Percentiles rank a stretch among this genome's conserved stretches.
Conservation (phyloP, 2,113 vertebrate genomes). For the Euleptes europaea region DNA sequence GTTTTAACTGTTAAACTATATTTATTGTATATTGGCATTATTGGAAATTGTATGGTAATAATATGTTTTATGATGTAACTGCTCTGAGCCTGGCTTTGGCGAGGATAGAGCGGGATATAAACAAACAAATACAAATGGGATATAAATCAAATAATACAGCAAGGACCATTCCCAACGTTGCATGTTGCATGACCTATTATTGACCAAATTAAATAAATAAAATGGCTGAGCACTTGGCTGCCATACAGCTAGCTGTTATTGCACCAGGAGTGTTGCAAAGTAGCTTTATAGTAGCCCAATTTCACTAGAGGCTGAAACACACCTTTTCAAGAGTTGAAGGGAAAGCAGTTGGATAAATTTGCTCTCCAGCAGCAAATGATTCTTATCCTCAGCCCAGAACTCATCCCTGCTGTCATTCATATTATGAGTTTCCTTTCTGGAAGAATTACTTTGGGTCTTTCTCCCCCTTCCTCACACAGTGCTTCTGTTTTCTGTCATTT, state of each 20-base stretch:
- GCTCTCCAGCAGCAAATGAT: conserved; percentile 2
- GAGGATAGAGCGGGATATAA: no score
- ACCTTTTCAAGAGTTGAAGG: neutral
- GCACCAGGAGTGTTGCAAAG: neutral
- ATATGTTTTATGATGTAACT: no score
- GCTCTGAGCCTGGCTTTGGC: no score
- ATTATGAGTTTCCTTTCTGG: conserved; percentile 44
- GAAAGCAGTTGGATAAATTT: conserved; percentile 15
- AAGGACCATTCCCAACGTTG: neutral
- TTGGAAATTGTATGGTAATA: no score
- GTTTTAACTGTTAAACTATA: no score
- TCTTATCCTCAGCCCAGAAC: conserved; percentile 36
- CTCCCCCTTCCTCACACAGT: neutral
- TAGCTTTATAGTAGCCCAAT: neutral
- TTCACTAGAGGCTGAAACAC: neutral
- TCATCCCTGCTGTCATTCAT: conserved; percentile 31
- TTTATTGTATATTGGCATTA: no score
- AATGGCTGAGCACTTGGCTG: neutral
- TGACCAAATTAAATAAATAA: neutral
- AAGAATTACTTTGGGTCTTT: neutral
- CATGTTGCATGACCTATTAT: neutral
- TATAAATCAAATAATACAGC: neutral
- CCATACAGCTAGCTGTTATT: conserved; percentile 29
- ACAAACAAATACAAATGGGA: neutral
- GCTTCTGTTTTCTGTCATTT: conserved; percentile 33